phyloP scores from a whole-genome alignment of 2,888 invertebrate species.

The Glyphotaelius pellucidus region DNA sequence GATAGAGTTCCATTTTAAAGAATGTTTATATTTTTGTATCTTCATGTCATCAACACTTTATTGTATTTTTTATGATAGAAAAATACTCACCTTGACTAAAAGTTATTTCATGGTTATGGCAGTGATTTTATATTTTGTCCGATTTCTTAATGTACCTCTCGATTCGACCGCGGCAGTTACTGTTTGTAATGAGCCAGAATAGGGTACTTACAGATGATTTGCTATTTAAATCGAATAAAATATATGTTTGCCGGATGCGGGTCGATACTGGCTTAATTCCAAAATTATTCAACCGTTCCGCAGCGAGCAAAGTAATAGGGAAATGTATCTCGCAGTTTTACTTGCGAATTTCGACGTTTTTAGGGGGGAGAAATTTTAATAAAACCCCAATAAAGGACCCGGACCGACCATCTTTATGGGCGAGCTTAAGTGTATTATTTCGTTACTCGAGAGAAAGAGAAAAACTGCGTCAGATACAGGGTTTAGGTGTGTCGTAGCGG shows the following conservation, averaged over 20 bases:
- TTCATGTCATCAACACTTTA: background rate
- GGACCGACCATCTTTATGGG: conserved; percentile 25
- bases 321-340: conserved; percentile 43
- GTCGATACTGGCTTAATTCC: conserved; percentile 36
- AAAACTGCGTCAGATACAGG: conserved; percentile 54
- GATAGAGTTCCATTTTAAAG: background rate
- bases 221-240: background rate
- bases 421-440: conserved; percentile 46
- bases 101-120: background rate
- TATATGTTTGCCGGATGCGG: background rate
- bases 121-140: background rate
- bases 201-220: background rate
- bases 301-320: background rate
- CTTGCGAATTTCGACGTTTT: conserved; percentile 20
- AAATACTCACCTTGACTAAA: background rate
- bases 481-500: conserved; percentile 51
- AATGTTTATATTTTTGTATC: background rate
- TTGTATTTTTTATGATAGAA: background rate
- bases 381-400: conserved; percentile 39
- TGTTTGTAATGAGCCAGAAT: background rate
- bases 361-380: conserved; percentile 16
- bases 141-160: background rate
- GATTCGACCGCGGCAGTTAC: background rate
- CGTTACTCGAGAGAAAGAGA: conserved; percentile 21
- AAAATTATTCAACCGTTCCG: conserved; percentile 35